phyloP scores from a whole-genome alignment of 2,113 vertebrate species.

The Bubo scandiacus region DNA sequence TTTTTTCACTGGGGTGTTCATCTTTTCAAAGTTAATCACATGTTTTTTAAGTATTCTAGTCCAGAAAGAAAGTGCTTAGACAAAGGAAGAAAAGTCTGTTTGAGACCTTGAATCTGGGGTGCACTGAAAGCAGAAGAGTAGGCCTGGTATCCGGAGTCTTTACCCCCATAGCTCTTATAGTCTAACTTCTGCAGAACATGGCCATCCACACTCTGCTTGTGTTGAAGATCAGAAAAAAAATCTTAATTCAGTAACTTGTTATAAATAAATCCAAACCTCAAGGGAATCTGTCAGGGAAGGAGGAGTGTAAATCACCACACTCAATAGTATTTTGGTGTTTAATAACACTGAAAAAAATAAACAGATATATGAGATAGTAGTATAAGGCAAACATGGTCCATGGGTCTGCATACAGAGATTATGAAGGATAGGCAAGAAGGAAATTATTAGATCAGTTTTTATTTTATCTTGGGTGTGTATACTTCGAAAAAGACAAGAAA shows the following conservation, averaged over 20 bases:
- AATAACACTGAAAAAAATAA: background rate
- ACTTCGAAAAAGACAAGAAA: background rate
- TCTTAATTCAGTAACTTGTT: background rate
- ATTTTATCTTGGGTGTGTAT: background rate
- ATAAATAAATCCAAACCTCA: background rate
- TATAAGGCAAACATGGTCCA: background rate
- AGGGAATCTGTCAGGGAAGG: background rate
- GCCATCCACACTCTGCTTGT: background rate
- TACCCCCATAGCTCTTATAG: background rate
- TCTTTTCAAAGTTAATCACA: background rate
- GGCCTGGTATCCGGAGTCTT: background rate
- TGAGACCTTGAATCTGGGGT: background rate
- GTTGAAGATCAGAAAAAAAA: background rate
- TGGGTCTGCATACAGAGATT: background rate
- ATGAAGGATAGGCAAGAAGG: background rate
- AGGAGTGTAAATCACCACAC: background rate
- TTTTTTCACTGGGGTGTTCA: background rate
- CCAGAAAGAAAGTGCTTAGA: background rate
- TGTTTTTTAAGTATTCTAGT: background rate
- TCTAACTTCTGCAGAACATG: background rate
- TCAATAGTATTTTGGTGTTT: background rate
- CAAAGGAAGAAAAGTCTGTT: background rate
- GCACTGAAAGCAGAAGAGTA: background rate
- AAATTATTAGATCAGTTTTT: background rate
- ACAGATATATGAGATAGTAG: background rate